Percentiles rank a stretch among this genome's conserved stretches.
These are phyloP conservation scores for Coccyzus lansbergi DNA, from an alignment of 2,797 vertebrate genomes.

Conservation along the genomic window DNA sequence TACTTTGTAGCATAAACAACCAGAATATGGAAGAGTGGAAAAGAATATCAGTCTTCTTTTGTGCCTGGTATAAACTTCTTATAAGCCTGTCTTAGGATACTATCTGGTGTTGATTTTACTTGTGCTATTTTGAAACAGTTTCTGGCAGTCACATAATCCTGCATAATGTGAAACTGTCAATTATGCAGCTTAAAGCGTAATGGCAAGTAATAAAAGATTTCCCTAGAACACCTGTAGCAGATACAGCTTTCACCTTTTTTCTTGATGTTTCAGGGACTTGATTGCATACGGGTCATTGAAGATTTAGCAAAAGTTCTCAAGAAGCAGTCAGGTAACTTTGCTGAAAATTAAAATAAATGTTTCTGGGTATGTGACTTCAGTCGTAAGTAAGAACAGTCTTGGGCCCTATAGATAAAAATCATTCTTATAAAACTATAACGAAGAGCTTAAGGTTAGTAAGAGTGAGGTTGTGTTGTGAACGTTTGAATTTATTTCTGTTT, in stretches of 20 bases:
- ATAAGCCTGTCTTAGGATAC: not conserved
- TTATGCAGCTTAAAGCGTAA: not conserved
- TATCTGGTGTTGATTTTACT: not conserved
- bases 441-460: not conserved
- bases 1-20: not conserved
- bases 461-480: not conserved
- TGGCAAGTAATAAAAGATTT: not conserved
- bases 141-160: not conserved
- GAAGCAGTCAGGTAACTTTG: slow-evolving; percentile 87
- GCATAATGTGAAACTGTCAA: not conserved
- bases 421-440: not conserved
- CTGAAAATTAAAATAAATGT: not conserved
- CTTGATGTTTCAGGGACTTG: slow-evolving; percentile 80
- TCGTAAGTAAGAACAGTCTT: not conserved
- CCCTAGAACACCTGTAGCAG: not conserved
- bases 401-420: not conserved
- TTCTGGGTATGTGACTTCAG: not conserved
- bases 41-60: not conserved
- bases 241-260: not conserved
- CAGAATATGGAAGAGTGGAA: not conserved
- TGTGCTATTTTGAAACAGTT: not conserved
- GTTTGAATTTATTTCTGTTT: not conserved
- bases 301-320: slow-evolving; percentile 87
- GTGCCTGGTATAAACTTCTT: not conserved
- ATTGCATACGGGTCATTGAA: slow-evolving; percentile 91